Base-by-base conservation (phyloP, 2,113 vertebrate genomes). In the Lamprotornis superbus region DNA sequence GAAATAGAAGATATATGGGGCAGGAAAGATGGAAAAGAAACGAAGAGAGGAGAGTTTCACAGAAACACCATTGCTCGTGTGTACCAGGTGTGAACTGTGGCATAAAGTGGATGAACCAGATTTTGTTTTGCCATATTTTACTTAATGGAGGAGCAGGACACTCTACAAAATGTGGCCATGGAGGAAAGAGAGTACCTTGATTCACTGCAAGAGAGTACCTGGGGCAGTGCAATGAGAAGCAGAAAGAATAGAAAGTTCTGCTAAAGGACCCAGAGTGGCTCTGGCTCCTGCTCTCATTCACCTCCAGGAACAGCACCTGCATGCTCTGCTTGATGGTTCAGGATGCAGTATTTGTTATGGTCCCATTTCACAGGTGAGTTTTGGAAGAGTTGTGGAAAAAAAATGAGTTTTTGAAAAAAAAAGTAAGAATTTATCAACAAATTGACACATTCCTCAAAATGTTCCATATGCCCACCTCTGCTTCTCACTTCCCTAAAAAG, bases 221-320 rank as follows among this genome's bases (percentile, higher is more conserved):
- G 65, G 31, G 18, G 12, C 61, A 64, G 21, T 24, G 57, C 52
- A 44, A 17, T 21, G 27, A 79, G 75, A 88, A 90, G 21, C 11
- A 79, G 87, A 87, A 71, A 39, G 35, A 68, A 67, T 65, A 39
- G 68, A 27, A 74, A 67, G 37, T 78, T 84, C n/a, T 89, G 81
- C 81, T 53, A 12, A 12, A 74, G 64, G n/a, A 81, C 28, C 7
- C 31, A 31, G 59, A 46, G 11, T 49, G 31, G 37, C 31, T 94
- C 61, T 85, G 70, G 15, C 23, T 89, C 39, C 75, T 63, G 74
- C 33, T 63, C 33, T 31, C 0, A 0, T 63, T 91, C 3, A 0
- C 33, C 65, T 60, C 30, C 53, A 70, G 33, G 31, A 91, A 53
- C 30, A 64, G 33, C 23, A 69, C 40, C 49, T 73, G 55, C 44